These are phyloP conservation scores for Microcebus jonahi DNA, from an alignment of 2,113 vertebrate species.

Conservation along the genomic window DNA sequence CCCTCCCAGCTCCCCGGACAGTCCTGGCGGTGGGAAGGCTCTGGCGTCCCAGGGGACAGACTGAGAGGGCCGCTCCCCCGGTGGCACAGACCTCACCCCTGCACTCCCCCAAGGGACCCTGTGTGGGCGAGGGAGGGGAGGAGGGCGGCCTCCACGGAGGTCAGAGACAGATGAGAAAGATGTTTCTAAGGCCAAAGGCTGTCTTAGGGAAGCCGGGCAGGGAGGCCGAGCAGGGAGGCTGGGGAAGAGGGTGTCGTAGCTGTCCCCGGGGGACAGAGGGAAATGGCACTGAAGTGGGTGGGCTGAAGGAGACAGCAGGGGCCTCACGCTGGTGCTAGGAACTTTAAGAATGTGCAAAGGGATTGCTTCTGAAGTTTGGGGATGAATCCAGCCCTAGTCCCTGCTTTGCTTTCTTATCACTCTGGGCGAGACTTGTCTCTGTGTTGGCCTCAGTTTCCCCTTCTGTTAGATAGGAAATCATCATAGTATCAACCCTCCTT, in stretches of 20 bases:
- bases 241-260: rapidly evolving
- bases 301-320: neutral
- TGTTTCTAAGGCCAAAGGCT: neutral
- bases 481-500: neutral
- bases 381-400: too few species aligned
- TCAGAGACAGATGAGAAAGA: neutral
- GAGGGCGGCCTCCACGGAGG: neutral
- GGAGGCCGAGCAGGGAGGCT: neutral
- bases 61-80: neutral
- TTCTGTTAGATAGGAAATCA: neutral
- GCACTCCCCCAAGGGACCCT: neutral
- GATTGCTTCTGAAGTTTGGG: neutral
- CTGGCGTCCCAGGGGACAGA: neutral
- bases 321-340: neutral
- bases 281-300: neutral
- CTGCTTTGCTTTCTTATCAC: neutral
- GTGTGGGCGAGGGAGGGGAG: neutral
- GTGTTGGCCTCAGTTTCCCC: neutral
- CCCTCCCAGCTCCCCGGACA: neutral
- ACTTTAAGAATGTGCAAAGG: neutral
- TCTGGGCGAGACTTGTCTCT: neutral
- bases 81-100: neutral
- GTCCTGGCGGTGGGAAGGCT: rapidly evolving
- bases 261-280: neutral
- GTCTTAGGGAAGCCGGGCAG: too few species aligned